These are phyloP conservation scores for Sebastes minor DNA, from an alignment of 2,797 vertebrate genomes.

Conservation along the genomic window DNA sequence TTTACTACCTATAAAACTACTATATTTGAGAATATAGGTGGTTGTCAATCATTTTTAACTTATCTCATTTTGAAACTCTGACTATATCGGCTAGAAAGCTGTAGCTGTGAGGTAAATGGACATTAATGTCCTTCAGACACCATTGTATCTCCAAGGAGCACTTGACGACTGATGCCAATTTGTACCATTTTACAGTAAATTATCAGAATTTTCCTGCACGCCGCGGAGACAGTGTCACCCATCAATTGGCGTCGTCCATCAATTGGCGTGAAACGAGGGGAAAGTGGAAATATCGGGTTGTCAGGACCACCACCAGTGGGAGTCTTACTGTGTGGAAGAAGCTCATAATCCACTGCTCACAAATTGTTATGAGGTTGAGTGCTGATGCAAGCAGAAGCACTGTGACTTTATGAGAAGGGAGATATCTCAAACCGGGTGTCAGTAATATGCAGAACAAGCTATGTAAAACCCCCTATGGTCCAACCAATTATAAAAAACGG, in stretches of 20 bases:
- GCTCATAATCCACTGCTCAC: constrained; percentile 79
- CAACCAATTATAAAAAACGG: neutral
- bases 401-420: constrained; percentile 61
- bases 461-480: neutral
- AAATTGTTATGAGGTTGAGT: constrained; percentile 76
- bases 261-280: constrained; percentile 7
- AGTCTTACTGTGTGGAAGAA: constrained; percentile 63
- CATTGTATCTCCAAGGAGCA: constrained; percentile 11
- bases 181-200: constrained; percentile 34
- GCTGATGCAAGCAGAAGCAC: constrained; percentile 71
- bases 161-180: neutral
- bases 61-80: neutral
- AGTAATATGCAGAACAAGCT: constrained; percentile 46
- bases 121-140: constrained; percentile 4
- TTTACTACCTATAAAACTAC: neutral
- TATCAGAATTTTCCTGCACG: constrained; percentile 16
- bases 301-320: constrained; percentile 38
- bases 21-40: neutral
- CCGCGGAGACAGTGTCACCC: constrained; percentile 7
- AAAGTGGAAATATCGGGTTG: constrained; percentile 56
- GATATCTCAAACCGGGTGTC: constrained; percentile 47
- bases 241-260: constrained; percentile 8
- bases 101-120: neutral
- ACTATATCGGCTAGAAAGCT: neutral
- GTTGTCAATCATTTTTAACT: neutral